Percentiles rank a stretch among this genome's conserved stretches.
Conservation (phyloP, 1,140 invertebrate genomes). For the Drosophila sturtevanti region DNA sequence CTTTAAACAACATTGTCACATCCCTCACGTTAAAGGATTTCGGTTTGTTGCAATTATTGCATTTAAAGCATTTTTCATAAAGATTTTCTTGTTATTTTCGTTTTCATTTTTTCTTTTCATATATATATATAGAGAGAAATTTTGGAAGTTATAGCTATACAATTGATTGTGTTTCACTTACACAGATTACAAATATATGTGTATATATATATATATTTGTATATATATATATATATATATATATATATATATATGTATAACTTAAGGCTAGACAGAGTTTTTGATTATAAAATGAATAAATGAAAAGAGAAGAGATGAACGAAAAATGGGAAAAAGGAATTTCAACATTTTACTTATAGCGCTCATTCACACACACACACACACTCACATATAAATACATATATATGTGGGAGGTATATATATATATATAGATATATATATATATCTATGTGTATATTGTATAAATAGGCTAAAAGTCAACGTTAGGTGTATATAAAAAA, state of each 20-base stretch:
- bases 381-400: not conserved
- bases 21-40: conserved; percentile 12
- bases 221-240: not conserved
- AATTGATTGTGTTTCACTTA: conserved; percentile 66
- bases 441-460: not conserved
- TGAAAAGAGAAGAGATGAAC: conserved; percentile 7
- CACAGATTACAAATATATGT: conserved; percentile 32
- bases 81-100: conserved; percentile 29
- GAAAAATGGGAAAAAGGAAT: conserved; percentile 56
- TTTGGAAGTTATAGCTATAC: conserved; percentile 51
- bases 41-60: conserved; percentile 65
- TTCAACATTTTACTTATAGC: conserved; percentile 59
- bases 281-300: not conserved
- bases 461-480: conserved; percentile 23
- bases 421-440: not conserved
- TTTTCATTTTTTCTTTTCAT: conserved; percentile 17
- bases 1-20: conserved; percentile 2
- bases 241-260: conserved; percentile 26
- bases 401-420: not conserved
- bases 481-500: conserved; percentile 53
- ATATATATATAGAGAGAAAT: conserved; percentile 31
- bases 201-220: not conserved
- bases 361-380: conserved; percentile 39
- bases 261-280: conserved; percentile 54
- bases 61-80: conserved; percentile 66